Conservation (phyloP, 2,888 invertebrate genomes). For the Desoria tigrina region DNA sequence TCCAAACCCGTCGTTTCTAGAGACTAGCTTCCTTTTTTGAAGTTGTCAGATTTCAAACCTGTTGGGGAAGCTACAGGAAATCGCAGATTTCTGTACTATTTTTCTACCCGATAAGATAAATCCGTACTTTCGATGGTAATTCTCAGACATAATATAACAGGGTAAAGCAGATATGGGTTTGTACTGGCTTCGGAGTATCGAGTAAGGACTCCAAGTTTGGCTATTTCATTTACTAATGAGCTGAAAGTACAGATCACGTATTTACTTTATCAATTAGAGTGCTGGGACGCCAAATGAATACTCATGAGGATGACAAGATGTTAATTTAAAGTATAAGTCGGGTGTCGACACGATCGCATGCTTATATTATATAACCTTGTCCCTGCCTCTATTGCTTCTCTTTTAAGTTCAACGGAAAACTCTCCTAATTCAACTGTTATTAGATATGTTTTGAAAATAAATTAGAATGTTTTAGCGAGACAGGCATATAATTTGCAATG, state of each 20-base stretch:
- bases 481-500: too few relatives aligned
- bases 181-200: background rate
- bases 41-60: too few relatives aligned
- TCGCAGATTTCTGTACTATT: too few relatives aligned
- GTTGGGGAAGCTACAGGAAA: too few relatives aligned
- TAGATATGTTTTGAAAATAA: too few relatives aligned
- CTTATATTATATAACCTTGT: too few relatives aligned
- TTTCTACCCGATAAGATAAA: too few relatives aligned
- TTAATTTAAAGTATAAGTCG: background rate
- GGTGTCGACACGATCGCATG: background rate
- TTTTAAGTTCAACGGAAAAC: background rate
- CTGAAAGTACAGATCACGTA: background rate
- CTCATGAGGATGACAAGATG: conserved; percentile 9
- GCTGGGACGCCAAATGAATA: conserved; percentile 8
- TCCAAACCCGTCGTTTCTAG: too few relatives aligned
- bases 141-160: background rate
- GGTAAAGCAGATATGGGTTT: background rate
- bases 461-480: too few relatives aligned
- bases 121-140: too few relatives aligned
- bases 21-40: too few relatives aligned
- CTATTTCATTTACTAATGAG: background rate
- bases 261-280: conserved; percentile 13
- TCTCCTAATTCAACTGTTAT: background rate
- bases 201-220: background rate
- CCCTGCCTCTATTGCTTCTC: too few relatives aligned